Evolutionary conservation across 2,797 vertebrate species (phyloP).

Genomic region (Falco columbarius): DNA sequence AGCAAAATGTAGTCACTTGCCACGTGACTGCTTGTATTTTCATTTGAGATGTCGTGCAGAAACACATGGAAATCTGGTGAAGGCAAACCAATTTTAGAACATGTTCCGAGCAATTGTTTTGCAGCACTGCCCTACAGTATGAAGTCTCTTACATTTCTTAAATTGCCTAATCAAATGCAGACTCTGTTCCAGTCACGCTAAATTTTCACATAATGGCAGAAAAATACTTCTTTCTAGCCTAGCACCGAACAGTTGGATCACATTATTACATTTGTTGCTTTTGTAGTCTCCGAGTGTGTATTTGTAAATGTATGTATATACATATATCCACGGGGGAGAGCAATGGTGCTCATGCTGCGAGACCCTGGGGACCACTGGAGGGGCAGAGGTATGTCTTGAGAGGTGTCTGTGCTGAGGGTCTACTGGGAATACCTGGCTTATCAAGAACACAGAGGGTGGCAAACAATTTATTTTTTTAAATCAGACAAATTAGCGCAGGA

Average conservation of each 20-base stretch:
- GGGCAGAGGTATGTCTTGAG: not conserved
- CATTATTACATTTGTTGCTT: slow-evolving; percentile 69
- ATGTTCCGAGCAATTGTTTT: slow-evolving; percentile 59
- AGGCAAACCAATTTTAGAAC: slow-evolving; percentile 67
- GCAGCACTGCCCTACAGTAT: slow-evolving; percentile 77
- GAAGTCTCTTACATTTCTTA: slow-evolving; percentile 76
- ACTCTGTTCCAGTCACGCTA: slow-evolving; percentile 81
- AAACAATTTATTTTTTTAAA: not conserved
- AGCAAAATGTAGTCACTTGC: slow-evolving; percentile 45
- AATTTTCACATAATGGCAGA: slow-evolving; percentile 77
- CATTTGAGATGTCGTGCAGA: slow-evolving; percentile 52
- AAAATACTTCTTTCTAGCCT: slow-evolving; percentile 82
- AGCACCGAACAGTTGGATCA: slow-evolving; percentile 79
- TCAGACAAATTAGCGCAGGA: not conserved
- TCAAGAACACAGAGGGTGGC: not conserved
- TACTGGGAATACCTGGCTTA: not conserved
- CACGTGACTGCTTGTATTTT: slow-evolving; percentile 56
- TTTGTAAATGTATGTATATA: not conserved
- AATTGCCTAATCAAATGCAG: slow-evolving; percentile 78
- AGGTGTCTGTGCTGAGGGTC: not conserved
- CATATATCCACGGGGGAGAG: not conserved
- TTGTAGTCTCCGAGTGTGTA: slow-evolving; percentile 1
- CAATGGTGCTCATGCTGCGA: not conserved
- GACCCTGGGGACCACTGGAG: not conserved
- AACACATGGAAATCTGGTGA: slow-evolving; percentile 46